These are phyloP conservation scores for Taenaris catops DNA, from an alignment of 2,888 invertebrate genomes.

Conservation along the genomic window DNA sequence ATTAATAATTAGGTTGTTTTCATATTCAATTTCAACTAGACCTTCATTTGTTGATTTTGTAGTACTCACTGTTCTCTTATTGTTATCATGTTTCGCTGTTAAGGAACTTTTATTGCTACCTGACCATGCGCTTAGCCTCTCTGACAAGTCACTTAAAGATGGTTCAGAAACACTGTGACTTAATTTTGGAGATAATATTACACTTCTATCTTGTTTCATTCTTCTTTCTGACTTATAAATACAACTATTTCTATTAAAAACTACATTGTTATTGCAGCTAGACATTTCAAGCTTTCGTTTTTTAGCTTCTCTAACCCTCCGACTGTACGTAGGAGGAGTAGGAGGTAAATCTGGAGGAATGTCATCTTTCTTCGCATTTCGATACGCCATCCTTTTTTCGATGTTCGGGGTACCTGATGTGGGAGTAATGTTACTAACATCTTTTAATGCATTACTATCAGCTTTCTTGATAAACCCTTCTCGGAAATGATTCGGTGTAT, in stretches of 20 bases:
- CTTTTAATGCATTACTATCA: slow-evolving; percentile 72
- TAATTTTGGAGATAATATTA: slow-evolving; percentile 40
- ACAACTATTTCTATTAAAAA: slow-evolving; percentile 53
- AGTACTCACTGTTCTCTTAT: slow-evolving; percentile 47
- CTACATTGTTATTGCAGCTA: slow-evolving; percentile 40
- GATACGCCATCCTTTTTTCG: slow-evolving; percentile 49
- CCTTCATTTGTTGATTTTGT: slow-evolving; percentile 68
- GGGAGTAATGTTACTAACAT: slow-evolving; percentile 82
- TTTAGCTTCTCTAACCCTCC: slow-evolving; percentile 68
- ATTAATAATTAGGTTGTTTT: slow-evolving; percentile 59
- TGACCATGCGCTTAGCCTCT: slow-evolving; percentile 48
- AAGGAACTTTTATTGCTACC: slow-evolving; percentile 47
- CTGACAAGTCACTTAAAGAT: slow-evolving; percentile 57
- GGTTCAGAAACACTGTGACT: slow-evolving; percentile 66
- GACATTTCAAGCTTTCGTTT: slow-evolving; percentile 71
- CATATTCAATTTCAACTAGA: slow-evolving; percentile 80
- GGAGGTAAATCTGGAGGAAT: slow-evolving; percentile 56
- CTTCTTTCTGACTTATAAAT: slow-evolving; percentile 65
- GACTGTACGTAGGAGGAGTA: slow-evolving; percentile 65
- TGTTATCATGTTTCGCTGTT: slow-evolving; percentile 34
- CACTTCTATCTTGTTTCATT: slow-evolving; percentile 48
- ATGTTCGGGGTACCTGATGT: slow-evolving; percentile 57
- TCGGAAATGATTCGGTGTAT: slow-evolving; percentile 81
- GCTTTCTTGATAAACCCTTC: slow-evolving; percentile 78
- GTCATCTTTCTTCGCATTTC: slow-evolving; percentile 49